A percentile compares a stretch with the other conserved stretches of the same genome.
phyloP scores from a whole-genome alignment of 2,113 vertebrate genomes.

The Cyanistes caeruleus region DNA sequence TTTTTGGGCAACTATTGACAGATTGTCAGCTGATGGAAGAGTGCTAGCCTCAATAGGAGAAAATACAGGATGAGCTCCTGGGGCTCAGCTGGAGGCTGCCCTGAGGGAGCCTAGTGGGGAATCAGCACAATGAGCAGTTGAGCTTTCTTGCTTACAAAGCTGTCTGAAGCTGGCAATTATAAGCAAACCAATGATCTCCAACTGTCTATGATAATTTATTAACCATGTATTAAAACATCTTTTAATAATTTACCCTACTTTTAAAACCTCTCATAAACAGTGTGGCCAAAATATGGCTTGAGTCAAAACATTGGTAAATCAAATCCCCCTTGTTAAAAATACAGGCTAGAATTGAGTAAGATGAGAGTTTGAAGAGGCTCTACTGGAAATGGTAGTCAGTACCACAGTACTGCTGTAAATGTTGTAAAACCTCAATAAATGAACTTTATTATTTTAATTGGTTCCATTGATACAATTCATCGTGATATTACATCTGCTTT shows the following conservation, averaged over 20 bases:
- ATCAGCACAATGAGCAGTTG: neutral
- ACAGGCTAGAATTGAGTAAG: neutral
- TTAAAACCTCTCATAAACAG: neutral
- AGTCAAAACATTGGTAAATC: neutral
- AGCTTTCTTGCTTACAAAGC: constrained; percentile 8
- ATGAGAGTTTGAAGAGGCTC: neutral
- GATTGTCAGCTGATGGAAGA: neutral
- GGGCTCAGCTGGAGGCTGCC: neutral
- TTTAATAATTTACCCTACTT: constrained; percentile 24
- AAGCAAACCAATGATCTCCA: neutral
- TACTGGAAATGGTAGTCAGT: neutral
- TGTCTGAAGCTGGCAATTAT: neutral
- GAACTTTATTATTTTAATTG: neutral
- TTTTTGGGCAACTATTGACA: neutral
- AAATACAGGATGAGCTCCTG: neutral
- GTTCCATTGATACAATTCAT: neutral
- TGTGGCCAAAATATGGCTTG: neutral
- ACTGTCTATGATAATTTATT: constrained; percentile 4
- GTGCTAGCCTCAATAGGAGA: neutral
- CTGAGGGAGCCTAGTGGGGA: neutral
- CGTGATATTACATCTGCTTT: neutral
- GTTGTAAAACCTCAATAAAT: neutral
- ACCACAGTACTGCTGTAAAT: neutral
- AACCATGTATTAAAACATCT: neutral
- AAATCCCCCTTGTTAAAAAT: neutral